phyloP scores from a whole-genome alignment of 2,113 vertebrate species.

The Calyptomena viridis region DNA sequence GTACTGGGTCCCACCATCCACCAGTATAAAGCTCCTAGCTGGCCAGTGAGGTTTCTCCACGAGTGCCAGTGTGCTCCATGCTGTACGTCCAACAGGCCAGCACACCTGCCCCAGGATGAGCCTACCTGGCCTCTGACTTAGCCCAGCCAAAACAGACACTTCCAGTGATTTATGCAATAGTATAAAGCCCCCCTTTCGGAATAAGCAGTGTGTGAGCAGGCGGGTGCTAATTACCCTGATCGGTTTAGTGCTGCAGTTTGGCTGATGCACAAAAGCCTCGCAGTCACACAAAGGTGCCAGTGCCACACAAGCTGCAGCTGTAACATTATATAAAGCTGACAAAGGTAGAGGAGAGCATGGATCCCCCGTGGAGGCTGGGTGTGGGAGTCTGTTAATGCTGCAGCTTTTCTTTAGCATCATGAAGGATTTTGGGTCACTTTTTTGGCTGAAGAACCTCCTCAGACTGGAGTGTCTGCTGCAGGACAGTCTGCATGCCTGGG shows the following conservation, averaged over 20 bases:
- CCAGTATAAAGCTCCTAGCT: background rate
- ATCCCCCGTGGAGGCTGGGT: background rate
- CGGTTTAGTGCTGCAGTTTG: conserved; percentile 11
- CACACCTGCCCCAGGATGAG: background rate
- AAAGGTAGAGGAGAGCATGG: background rate
- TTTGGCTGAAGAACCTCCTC: background rate
- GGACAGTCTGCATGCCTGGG: background rate
- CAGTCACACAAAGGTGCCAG: background rate
- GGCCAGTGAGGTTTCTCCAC: background rate
- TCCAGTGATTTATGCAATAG: background rate
- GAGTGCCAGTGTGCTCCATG: background rate
- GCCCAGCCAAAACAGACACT: background rate
- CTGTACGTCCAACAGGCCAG: background rate
- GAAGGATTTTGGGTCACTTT: background rate
- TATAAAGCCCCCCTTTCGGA: background rate
- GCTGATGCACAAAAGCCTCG: background rate
- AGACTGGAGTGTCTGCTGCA: background rate
- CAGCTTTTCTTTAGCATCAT: background rate
- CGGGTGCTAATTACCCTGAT: background rate
- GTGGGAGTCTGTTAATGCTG: background rate
- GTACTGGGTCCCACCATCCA: background rate
- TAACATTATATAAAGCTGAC: background rate
- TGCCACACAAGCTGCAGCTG: background rate
- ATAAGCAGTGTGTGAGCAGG: background rate
- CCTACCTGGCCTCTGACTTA: background rate